Evolutionary conservation across 2,797 vertebrate genomes (phyloP).

Genomic region (Xenops minutus): DNA sequence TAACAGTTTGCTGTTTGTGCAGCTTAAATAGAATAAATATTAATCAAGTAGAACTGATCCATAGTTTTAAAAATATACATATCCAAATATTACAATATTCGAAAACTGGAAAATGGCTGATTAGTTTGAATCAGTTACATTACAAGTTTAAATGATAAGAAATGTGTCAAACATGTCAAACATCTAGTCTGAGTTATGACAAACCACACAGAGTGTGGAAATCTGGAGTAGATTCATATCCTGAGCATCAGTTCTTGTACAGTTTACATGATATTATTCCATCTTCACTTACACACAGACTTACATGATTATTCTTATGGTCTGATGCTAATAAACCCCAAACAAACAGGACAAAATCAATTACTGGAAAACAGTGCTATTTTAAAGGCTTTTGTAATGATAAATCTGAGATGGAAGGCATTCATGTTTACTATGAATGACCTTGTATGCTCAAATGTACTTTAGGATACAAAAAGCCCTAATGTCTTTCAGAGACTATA

Average conservation of each 20-base stretch:
- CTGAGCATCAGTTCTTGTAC: neutral
- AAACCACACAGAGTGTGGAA: neutral
- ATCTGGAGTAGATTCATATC: neutral
- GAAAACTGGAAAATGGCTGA: neutral
- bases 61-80: neutral
- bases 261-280: neutral
- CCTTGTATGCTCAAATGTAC: neutral
- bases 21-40: neutral
- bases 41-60: neutral
- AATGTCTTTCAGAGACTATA: neutral
- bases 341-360: neutral
- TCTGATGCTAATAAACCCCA: neutral
- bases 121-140: neutral
- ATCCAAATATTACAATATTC: neutral
- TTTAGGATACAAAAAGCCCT: neutral
- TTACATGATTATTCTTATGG: neutral
- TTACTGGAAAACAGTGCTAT: neutral
- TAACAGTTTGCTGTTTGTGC: neutral
- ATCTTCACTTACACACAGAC: neutral
- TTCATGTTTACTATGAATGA: neutral
- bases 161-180: neutral
- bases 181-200: neutral
- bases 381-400: neutral
- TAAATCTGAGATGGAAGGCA: neutral
- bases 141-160: neutral